Base-by-base conservation (phyloP, 2,113 vertebrate genomes). In the Percina caprodes region DNA sequence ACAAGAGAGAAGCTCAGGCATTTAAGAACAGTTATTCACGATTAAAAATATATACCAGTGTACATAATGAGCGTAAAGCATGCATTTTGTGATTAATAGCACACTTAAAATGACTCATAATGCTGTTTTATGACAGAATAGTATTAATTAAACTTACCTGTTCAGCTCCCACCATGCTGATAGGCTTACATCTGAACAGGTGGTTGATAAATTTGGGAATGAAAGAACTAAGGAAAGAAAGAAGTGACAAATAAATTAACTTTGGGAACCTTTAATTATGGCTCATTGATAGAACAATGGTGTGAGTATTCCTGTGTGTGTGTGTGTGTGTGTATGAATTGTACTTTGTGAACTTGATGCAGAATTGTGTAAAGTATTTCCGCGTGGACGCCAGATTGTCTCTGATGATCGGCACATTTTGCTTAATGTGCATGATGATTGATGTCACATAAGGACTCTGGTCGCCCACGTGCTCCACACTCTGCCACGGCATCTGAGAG, bases 121-220 rank as follows among this genome's bases (percentile, higher is more conserved):
- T 13, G 19, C 19, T 51, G 58, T 55, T 61, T 56, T 30, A 15
- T 46, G 4, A 33, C 12, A 45, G 6, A 56, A 45, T 21, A 21
- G 2, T 56, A 66, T 58, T 45, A 62, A 62, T 54, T 87, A 30
- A 35, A 77, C 83, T 66, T 91, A 99, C 98, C 96, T 99, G 98
- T 24, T 99, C 98, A 42, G 98, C 98, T 46, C 98, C 98, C 87
- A 99, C 98, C 98, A 99, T 99, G 94, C 98, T 99, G 89, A 99
- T 97, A 1, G 98, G 98, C 77, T 99, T 99, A 95, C 98, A 99
- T 90, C 98, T 96, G 93, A 99, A 99, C 77, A 99, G 93, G 81
- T 99, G 98, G 92, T 98, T 99, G 93, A 99, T 99, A 92, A 99
- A 99, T 88, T 99, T 99, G 62, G 98, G 98, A 91, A 99, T 99